Conservation (phyloP, 2,888 invertebrate species). For the Lamellibrachia columna region DNA sequence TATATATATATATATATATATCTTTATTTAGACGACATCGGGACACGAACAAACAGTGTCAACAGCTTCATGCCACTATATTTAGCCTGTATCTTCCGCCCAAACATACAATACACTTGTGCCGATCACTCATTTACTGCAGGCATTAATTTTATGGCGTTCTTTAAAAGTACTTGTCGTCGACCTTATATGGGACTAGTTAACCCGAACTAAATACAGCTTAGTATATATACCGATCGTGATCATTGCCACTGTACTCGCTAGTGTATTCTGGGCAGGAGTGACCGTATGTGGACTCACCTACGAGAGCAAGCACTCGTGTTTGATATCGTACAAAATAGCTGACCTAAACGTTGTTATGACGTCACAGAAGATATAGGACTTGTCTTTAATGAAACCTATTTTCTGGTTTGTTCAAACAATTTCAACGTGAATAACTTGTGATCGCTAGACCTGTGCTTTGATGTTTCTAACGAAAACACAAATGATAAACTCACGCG, state of each 20-base stretch:
- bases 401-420: neutral
- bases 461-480: neutral
- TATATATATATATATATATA: no score
- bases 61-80: no score
- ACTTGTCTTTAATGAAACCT: neutral
- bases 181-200: no score
- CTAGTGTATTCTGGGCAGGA: neutral
- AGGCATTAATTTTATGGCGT: no score
- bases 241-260: neutral
- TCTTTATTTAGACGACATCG: no score
- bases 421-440: neutral
- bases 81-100: no score
- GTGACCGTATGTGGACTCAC: neutral
- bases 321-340: neutral
- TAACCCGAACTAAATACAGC: neutral
- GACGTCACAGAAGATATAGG: no score
- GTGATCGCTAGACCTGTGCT: neutral
- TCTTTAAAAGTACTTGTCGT: no score
- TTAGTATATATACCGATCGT: neutral
- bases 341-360: no score
- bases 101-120: no score
- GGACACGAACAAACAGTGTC: no score
- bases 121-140: no score
- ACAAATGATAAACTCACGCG: neutral
- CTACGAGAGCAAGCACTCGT: neutral